Conservation (phyloP, 92 coral and sea anemone genomes). For the Phymanthus crucifer region DNA sequence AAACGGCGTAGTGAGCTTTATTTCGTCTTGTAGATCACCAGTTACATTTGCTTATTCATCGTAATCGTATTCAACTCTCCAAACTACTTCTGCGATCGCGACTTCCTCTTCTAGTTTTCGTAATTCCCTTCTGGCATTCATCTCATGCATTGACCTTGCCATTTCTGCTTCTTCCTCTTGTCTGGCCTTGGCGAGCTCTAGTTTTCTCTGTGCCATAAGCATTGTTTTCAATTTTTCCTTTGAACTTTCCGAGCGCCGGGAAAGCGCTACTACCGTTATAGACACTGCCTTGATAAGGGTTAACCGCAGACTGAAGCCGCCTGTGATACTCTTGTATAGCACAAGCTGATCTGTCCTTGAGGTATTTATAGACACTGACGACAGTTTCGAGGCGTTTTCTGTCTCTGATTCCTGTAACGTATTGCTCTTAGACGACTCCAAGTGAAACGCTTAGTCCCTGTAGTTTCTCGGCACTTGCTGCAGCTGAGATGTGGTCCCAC, state of each 20-base stretch:
- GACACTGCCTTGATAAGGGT: background rate
- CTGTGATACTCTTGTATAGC: slow-evolving; percentile 22
- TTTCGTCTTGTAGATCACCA: background rate
- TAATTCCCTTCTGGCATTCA: slow-evolving; percentile 36
- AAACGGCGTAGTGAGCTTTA: slow-evolving; percentile 9
- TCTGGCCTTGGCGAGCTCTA: slow-evolving; percentile 47
- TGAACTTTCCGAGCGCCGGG: slow-evolving; percentile 11
- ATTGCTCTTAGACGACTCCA: slow-evolving; percentile 16
- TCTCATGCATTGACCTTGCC: slow-evolving; percentile 29
- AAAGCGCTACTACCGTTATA: slow-evolving; percentile 1
- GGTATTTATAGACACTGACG: slow-evolving; percentile 6
- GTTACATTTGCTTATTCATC: slow-evolving; percentile 12
- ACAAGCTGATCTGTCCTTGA: slow-evolving; percentile 23
- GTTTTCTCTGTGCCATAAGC: slow-evolving; percentile 36
- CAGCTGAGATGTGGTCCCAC: slow-evolving; percentile 28
- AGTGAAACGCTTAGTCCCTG: slow-evolving; percentile 26
- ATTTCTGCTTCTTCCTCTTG: slow-evolving; percentile 43
- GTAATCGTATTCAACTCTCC: slow-evolving; percentile 38
- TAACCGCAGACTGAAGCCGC: background rate
- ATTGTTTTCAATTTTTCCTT: slow-evolving; percentile 25
- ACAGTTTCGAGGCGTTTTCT: slow-evolving; percentile 17
- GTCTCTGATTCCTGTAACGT: slow-evolving; percentile 30
- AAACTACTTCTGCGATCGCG: slow-evolving; percentile 43
- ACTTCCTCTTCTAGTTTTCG: slow-evolving; percentile 44
- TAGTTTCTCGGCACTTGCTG: slow-evolving; percentile 2